Conservation (phyloP, 2,113 vertebrate genomes). For the Apteryx mantelli region DNA sequence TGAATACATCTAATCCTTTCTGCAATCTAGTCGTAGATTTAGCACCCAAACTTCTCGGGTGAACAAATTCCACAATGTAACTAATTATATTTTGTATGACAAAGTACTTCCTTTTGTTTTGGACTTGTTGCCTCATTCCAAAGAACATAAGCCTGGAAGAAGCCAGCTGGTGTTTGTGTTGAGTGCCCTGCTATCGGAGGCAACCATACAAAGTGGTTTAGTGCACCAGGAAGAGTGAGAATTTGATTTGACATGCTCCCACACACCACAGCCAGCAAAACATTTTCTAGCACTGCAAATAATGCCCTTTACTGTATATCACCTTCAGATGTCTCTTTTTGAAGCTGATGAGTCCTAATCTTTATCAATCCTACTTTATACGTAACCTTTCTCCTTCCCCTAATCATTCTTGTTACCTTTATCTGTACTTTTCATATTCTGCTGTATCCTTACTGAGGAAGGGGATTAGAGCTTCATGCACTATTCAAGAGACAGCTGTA, state of each 20-base stretch:
- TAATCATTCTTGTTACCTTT: not conserved
- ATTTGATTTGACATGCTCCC: not conserved
- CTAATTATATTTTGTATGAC: not conserved
- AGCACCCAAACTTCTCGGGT: not conserved
- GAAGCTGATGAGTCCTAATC: not conserved
- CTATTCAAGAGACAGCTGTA: not conserved
- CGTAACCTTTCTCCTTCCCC: not conserved
- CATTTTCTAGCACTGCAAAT: not conserved
- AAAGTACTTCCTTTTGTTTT: not conserved
- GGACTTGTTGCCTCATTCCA: accelerated
- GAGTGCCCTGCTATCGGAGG: not conserved
- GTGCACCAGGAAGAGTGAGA: accelerated
- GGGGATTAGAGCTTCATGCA: not conserved
- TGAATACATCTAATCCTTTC: not conserved
- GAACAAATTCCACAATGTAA: not conserved
- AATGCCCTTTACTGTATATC: not conserved
- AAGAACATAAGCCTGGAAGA: not conserved
- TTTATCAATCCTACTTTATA: not conserved
- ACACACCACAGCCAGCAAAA: not conserved
- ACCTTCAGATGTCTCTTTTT: not conserved
- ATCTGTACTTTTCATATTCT: not conserved
- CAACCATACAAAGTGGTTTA: not conserved
- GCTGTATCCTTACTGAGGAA: not conserved
- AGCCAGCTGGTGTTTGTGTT: accelerated
- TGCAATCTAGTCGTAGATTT: not conserved